Conservation (phyloP, 2,797 vertebrate species). For the Eupleurogrammus muticus region DNA sequence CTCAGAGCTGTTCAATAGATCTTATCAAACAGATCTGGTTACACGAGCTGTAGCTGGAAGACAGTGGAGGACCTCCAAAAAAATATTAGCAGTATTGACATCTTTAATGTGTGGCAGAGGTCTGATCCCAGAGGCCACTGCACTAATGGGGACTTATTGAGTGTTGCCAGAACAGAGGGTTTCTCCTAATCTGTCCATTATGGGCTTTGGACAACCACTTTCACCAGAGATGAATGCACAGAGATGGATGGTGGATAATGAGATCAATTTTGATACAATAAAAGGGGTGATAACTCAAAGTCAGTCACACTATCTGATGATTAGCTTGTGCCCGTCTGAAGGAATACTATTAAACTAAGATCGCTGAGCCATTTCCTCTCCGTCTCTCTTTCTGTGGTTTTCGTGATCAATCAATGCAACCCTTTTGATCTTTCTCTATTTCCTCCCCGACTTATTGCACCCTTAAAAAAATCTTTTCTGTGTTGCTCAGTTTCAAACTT, state of each 20-base stretch:
- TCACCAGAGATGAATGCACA: conserved; percentile 68
- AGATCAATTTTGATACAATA: conserved; percentile 78
- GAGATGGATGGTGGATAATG: conserved; percentile 71
- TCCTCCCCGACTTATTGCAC: conserved; percentile 70
- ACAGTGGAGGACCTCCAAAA: conserved; percentile 75
- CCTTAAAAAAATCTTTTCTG: conserved; percentile 48
- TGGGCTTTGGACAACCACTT: conserved; percentile 72
- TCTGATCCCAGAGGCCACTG: conserved; percentile 77
- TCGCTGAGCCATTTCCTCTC: conserved; percentile 74
- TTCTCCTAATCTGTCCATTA: conserved; percentile 82
- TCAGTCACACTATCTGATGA: conserved; percentile 71
- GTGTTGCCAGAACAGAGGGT: conserved; percentile 80
- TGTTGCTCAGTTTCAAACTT: conserved; percentile 52
- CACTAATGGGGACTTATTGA: conserved; percentile 87
- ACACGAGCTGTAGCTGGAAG: conserved; percentile 70
- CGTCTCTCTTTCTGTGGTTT: conserved; percentile 58
- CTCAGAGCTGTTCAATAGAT: conserved; percentile 67
- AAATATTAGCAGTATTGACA: conserved; percentile 85
- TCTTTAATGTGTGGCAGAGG: conserved; percentile 84
- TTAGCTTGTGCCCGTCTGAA: conserved; percentile 60
- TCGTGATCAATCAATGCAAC: conserved; percentile 73
- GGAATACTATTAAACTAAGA: conserved; percentile 71
- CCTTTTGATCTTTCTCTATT: conserved; percentile 66
- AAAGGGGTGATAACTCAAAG: conserved; percentile 80
- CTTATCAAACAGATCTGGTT: conserved; percentile 75